Conservation (phyloP, 2,888 invertebrate species). For the Caenorhabditis sp. region DNA sequence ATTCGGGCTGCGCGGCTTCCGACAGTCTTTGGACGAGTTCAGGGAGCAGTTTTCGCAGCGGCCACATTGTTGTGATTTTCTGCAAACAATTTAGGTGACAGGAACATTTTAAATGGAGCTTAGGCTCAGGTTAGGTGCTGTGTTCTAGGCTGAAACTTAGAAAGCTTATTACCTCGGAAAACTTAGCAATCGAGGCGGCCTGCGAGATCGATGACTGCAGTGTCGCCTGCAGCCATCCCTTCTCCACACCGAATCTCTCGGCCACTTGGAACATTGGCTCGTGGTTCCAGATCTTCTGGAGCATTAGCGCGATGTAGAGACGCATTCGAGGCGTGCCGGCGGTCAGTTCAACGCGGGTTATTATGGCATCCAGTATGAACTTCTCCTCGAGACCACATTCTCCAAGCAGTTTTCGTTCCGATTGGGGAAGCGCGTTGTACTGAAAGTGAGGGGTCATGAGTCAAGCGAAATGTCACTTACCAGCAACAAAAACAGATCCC, state of each 20-base stretch:
- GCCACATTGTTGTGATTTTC: conserved; percentile 90
- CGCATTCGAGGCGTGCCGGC: conserved; percentile 87
- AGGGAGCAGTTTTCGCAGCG: conserved; percentile 88
- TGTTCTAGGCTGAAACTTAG: too few relatives aligned
- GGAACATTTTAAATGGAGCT: too few relatives aligned
- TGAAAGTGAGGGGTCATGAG: conserved; percentile 81
- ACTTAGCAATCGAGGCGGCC: conserved; percentile 89
- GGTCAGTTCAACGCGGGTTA: conserved; percentile 46
- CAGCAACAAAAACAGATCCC: conserved; percentile 74
- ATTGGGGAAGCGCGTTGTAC: conserved; percentile 87
- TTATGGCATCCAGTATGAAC: conserved; percentile 87
- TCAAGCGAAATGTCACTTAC: conserved; percentile 10
- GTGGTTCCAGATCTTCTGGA: conserved; percentile 87
- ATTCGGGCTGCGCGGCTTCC: conserved; percentile 90
- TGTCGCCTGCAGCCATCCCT: conserved; percentile 90
- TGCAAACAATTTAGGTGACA: too few relatives aligned
- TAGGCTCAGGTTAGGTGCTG: too few relatives aligned
- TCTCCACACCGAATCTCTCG: conserved; percentile 86
- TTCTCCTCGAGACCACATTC: conserved; percentile 90
- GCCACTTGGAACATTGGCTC: conserved; percentile 86
- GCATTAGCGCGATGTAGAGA: conserved; percentile 92
- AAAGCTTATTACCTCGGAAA: conserved; percentile 87
- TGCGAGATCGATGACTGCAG: conserved; percentile 88
- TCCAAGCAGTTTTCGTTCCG: conserved; percentile 88
- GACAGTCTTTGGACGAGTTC: conserved; percentile 89